A percentile compares a stretch with the other conserved stretches of the same genome.
These are phyloP conservation scores for Acanthisitta chloris DNA, from an alignment of 2,113 vertebrate species.

Conservation along the genomic window DNA sequence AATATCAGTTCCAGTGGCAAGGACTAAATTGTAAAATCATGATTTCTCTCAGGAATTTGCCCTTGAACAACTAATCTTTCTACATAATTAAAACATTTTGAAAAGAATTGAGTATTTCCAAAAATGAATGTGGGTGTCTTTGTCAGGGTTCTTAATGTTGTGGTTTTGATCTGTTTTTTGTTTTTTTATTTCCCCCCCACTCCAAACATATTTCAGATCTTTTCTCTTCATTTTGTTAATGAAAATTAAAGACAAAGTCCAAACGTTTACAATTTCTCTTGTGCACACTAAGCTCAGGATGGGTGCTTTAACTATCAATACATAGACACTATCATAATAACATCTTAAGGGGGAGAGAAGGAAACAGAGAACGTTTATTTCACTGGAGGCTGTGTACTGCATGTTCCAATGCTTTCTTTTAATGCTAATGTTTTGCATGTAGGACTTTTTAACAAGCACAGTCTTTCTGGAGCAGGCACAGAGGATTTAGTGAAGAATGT, in stretches of 20 bases:
- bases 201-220: neutral
- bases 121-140: neutral
- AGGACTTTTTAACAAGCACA: too few relatives aligned
- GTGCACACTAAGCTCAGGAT: neutral
- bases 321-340: neutral
- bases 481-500: neutral
- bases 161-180: neutral
- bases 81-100: neutral
- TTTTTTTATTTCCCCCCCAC: fast-evolving
- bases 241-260: neutral
- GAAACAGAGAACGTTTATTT: neutral
- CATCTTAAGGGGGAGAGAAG: neutral
- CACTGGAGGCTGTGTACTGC: neutral
- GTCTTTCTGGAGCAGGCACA: neutral
- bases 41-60: neutral
- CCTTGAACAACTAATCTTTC: neutral
- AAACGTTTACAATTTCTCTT: neutral
- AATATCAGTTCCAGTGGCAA: neutral
- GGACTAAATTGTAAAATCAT: neutral
- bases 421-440: neutral
- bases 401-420: neutral
- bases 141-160: neutral
- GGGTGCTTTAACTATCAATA: neutral
- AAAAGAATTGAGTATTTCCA: neutral
- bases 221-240: neutral